Evolutionary conservation across 2,888 invertebrate genomes (phyloP).

Genomic region (Plagiodera versicolora): DNA sequence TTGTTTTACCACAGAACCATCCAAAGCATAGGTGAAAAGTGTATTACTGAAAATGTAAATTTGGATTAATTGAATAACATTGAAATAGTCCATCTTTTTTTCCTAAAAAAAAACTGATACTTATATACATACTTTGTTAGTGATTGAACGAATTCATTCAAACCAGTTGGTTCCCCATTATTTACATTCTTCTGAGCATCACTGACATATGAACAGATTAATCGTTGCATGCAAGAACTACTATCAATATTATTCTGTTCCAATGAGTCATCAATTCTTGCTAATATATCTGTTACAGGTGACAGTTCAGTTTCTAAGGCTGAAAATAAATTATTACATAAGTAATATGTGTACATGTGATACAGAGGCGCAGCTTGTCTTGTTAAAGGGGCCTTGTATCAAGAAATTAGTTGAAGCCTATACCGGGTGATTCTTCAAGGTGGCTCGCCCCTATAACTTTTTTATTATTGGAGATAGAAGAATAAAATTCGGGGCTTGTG

Average conservation of each 20-base stretch:
- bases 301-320: slow-evolving; percentile 53
- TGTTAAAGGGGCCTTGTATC: too few species aligned
- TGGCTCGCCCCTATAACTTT: too few species aligned
- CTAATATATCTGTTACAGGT: slow-evolving; percentile 66
- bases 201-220: slow-evolving; percentile 73
- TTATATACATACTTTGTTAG: slow-evolving; percentile 61
- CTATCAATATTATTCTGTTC: slow-evolving; percentile 73
- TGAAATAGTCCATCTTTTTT: slow-evolving; percentile 4
- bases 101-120: neutral
- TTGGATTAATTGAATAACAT: slow-evolving; percentile 7
- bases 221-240: slow-evolving; percentile 69
- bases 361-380: too few species aligned
- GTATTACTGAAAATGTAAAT: slow-evolving; percentile 62
- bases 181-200: slow-evolving; percentile 68
- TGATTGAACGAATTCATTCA: slow-evolving; percentile 65
- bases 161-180: slow-evolving; percentile 64
- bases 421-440: too few species aligned
- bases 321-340: slow-evolving; percentile 28
- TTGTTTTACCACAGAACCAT: slow-evolving; percentile 72
- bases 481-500: too few species aligned
- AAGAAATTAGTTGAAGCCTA: too few species aligned
- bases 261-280: slow-evolving; percentile 67
- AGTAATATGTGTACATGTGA: neutral
- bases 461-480: too few species aligned
- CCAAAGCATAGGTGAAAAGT: slow-evolving; percentile 68